phyloP scores from a whole-genome alignment of 2,888 invertebrate species.

The Zygaena filipendulae region DNA sequence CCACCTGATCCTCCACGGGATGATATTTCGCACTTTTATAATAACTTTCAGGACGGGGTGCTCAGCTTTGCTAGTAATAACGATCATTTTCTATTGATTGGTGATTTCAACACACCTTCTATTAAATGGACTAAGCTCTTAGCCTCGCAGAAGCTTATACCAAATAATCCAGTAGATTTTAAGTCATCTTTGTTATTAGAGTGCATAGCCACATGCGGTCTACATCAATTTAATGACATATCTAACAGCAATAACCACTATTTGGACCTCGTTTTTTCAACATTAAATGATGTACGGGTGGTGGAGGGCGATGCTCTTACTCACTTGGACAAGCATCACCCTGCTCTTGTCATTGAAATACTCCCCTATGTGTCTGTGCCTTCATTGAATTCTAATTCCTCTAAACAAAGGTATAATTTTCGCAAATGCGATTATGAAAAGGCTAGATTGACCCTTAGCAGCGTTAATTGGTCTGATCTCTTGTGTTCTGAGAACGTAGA shows the following conservation, averaged over 20 bases:
- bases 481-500: conserved; percentile 5
- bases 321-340: conserved; percentile 6
- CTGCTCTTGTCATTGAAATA: conserved; percentile 3
- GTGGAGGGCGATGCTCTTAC: conserved; percentile 1
- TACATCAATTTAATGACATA: conserved; percentile 6
- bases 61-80: too few relatives aligned
- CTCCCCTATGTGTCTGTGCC: background rate
- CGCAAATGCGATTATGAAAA: conserved; percentile 5
- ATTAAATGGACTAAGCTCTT: too few relatives aligned
- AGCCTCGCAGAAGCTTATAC: too few relatives aligned
- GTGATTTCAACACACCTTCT: conserved; percentile 3
- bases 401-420: conserved; percentile 5
- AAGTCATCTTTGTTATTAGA: background rate
- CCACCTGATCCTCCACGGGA: too few relatives aligned
- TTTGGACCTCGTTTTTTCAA: conserved; percentile 8
- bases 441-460: background rate
- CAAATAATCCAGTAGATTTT: too few relatives aligned
- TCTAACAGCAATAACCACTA: conserved; percentile 4
- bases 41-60: too few relatives aligned
- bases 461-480: conserved; percentile 2
- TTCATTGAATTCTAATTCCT: background rate
- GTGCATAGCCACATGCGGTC: conserved; percentile 1
- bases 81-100: background rate
- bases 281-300: background rate
- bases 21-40: too few relatives aligned